phyloP scores from a whole-genome alignment of 2,113 vertebrate genomes.

The Hyla sarda region DNA sequence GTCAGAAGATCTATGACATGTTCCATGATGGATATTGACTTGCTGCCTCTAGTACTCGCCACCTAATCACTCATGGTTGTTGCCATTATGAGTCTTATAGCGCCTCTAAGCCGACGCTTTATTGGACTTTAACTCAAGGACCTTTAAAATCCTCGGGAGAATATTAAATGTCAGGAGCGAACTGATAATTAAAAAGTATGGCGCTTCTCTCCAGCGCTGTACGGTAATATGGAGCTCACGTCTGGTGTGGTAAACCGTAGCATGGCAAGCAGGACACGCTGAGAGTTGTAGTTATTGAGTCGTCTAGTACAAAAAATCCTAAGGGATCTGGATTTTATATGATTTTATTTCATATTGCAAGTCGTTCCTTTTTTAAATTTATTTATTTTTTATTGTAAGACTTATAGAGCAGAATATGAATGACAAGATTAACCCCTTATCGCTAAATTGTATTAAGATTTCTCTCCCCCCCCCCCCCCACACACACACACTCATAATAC shows the following conservation, averaged over 20 bases:
- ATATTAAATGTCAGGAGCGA: slow-evolving; percentile 27
- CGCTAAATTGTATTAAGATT: too few species aligned
- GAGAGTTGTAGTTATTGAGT: neutral
- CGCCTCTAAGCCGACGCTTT: slow-evolving; percentile 8
- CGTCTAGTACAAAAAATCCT: neutral
- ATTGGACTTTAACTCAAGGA: slow-evolving; percentile 45
- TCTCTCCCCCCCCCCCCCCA: too few species aligned
- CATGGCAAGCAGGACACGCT: neutral
- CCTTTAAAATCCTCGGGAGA: slow-evolving; percentile 37
- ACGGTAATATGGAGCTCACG: neutral
- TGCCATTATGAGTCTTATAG: slow-evolving; percentile 9
- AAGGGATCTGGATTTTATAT: neutral
- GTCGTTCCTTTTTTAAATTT: too few species aligned
- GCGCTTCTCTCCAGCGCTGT: neutral
- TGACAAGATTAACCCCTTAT: too few species aligned
- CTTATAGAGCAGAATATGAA: too few species aligned
- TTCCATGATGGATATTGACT: slow-evolving; percentile 48
- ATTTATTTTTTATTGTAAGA: too few species aligned
- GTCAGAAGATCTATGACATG: slow-evolving; percentile 45
- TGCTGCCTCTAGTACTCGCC: slow-evolving; percentile 37
- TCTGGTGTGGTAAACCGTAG: neutral
- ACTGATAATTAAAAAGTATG: slow-evolving; percentile 39
- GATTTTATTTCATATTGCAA: too few species aligned
- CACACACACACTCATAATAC: too few species aligned
- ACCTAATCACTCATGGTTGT: slow-evolving; percentile 38